Evolutionary conservation across 2,113 vertebrate genomes (phyloP), one percentile per base, ranked within the genome.

Genomic region (Probosciger aterrimus): DNA sequence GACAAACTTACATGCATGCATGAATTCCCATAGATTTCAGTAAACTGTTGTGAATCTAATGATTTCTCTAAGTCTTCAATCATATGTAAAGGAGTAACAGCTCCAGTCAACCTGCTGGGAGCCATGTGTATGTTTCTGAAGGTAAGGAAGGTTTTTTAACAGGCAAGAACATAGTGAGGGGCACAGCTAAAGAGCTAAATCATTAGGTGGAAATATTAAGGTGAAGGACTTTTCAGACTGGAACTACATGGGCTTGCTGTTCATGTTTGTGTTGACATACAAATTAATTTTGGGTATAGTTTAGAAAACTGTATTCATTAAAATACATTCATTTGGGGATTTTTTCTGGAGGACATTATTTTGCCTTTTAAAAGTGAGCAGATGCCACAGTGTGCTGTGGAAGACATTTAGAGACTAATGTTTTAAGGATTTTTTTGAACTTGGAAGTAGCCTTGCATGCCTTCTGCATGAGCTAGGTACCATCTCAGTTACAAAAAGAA

Each of bases 401-500:
- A 95, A 90, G 49, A 88, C 39, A 86, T 93, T 93, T 88, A 78
- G 68, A 80, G n/a, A 43, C 25, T 80, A 41, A 37, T 37, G 30
- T 85, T 85, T 91, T 82, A 65, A 69, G 70, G 57, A 92, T 44
- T 60, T 64, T 86, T 82, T 78, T 4, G 14, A 73, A 53, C n/a
- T 96, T 96, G 93, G 85, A 96, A 67, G 9, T 74, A 88, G 63
- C 10, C 31, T 83, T 81, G 43, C 88, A 78, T 95, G 35, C 82
- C 65, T 97, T 93, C 87, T 83, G 64, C 53, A 30, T 96, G 90
- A 96, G 49, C n/a, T 94, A 85, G 47, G 77, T 86, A 46, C 37
- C 78, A 94, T 91, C 31, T 91, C 41, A 65, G 43, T 91, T 92
- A 86, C 57, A 80, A 80, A 86, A 93, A 68, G 18, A 77, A 52